phyloP scores from a whole-genome alignment of 2,113 vertebrate genomes.

The Atrichornis clamosus region DNA sequence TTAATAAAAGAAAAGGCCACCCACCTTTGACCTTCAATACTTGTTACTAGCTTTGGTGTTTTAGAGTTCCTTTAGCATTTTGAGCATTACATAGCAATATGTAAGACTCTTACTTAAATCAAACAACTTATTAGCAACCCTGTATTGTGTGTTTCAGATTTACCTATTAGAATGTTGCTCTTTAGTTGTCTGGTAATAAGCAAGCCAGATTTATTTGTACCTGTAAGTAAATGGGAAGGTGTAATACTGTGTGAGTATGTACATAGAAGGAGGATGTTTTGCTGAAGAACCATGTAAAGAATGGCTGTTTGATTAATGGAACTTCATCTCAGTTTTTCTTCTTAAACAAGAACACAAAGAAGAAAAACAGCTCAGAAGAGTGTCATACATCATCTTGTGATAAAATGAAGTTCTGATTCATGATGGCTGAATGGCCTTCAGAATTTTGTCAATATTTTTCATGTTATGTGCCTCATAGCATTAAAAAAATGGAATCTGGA shows the following conservation, averaged over 20 bases:
- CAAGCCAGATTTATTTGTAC: not conserved
- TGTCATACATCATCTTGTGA: not conserved
- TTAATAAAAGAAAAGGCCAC: constrained; percentile 73
- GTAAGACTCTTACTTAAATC: constrained; percentile 30
- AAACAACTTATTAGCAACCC: not conserved
- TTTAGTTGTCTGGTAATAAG: not conserved
- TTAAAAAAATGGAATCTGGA: not conserved
- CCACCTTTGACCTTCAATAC: constrained; percentile 70
- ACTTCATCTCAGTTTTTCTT: not conserved
- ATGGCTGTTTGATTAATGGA: not conserved
- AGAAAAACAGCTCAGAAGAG: not conserved
- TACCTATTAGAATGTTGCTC: not conserved
- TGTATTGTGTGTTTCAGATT: not conserved
- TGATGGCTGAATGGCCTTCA: not conserved
- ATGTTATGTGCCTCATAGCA: not conserved
- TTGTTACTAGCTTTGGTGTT: constrained; percentile 47
- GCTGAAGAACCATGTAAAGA: not conserved
- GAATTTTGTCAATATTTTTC: not conserved
- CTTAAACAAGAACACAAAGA: not conserved
- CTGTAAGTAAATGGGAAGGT: not conserved
- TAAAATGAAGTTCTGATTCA: not conserved
- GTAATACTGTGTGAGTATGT: not conserved
- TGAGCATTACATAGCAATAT: constrained; percentile 4
- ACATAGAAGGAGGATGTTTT: not conserved
- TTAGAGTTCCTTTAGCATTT: constrained; percentile 35